Percentiles rank a stretch among this genome's conserved stretches.
Conservation (phyloP, 1,140 invertebrate species). For the Apis florea region DNA sequence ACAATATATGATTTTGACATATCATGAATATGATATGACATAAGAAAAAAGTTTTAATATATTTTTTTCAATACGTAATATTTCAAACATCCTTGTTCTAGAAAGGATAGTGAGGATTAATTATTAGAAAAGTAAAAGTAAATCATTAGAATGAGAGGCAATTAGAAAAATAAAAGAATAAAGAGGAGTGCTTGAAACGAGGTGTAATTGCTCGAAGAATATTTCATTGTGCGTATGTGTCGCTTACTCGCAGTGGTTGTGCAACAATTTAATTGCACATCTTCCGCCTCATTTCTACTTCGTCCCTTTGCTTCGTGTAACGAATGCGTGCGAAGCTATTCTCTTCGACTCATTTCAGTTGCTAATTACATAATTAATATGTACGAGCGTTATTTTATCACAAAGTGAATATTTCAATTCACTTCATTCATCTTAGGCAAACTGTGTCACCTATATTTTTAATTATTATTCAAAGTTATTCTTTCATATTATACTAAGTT, state of each 20-base stretch:
- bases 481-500: no score
- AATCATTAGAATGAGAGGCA: neutral
- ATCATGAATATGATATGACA: no score
- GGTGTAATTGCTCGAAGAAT: constrained; percentile 15
- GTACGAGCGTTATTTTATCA: neutral
- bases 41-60: no score
- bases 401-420: neutral
- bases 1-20: no score
- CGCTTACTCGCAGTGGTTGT: constrained; percentile 15
- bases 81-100: no score
- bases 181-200: neutral
- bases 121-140: neutral
- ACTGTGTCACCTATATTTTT: no score
- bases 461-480: no score
- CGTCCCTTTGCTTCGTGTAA: neutral
- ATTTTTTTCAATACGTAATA: no score
- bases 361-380: constrained; percentile 7
- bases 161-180: neutral
- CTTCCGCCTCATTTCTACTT: constrained; percentile 46
- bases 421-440: no score
- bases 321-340: constrained; percentile 20
- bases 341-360: neutral
- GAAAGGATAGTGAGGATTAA: neutral
- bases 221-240: constrained; percentile 1
- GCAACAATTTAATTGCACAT: constrained; percentile 37